phyloP scores from a whole-genome alignment of 2,113 vertebrate species.

The Tyto alba region DNA sequence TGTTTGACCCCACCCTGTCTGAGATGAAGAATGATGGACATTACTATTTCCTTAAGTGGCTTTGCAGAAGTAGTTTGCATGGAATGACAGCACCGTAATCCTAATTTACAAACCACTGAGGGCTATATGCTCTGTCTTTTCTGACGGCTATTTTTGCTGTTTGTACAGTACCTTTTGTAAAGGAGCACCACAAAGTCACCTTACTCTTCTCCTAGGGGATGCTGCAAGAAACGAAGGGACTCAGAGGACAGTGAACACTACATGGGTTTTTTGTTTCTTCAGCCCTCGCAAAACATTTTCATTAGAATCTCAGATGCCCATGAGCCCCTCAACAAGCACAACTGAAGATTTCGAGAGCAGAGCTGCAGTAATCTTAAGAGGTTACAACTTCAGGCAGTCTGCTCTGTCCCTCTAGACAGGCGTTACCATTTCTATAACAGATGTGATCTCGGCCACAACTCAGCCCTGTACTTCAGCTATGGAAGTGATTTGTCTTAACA shows the following conservation, averaged over 20 bases:
- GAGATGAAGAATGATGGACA: not conserved
- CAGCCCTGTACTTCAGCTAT: not conserved
- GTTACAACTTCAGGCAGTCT: not conserved
- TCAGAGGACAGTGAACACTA: not conserved
- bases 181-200: not conserved
- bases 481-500: not conserved
- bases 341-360: not conserved
- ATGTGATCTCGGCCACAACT: not conserved
- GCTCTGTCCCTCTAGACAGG: not conserved
- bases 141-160: not conserved
- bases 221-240: not conserved
- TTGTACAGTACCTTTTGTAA: not conserved
- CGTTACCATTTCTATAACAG: not conserved
- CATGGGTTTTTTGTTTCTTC: not conserved
- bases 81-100: not conserved
- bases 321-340: not conserved
- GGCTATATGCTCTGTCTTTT: not conserved
- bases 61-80: not conserved
- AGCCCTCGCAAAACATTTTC: not conserved
- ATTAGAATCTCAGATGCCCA: not conserved
- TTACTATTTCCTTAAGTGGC: not conserved
- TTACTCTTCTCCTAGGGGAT: not conserved
- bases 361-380: not conserved
- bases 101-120: not conserved
- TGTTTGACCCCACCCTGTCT: not conserved